These are phyloP conservation scores for Ictalurus furcatus DNA, from an alignment of 2,113 vertebrate genomes.

Conservation along the genomic window DNA sequence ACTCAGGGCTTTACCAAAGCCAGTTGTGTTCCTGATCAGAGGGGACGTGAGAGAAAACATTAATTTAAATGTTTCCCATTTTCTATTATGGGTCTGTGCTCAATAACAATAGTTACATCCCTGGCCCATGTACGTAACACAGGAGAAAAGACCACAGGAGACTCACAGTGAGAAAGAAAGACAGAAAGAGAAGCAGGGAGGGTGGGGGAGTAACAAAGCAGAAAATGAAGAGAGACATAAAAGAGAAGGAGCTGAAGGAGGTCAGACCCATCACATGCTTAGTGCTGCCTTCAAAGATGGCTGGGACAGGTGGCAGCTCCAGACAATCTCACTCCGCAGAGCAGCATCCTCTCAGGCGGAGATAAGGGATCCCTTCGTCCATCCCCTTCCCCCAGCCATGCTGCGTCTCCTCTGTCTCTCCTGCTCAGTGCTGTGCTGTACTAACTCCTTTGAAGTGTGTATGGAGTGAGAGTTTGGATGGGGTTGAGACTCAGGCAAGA, in stretches of 20 bases:
- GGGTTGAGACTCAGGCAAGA: constrained; percentile 74
- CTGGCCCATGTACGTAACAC: constrained; percentile 77
- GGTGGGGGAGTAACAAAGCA: constrained; percentile 79
- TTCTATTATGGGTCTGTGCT: constrained; percentile 53
- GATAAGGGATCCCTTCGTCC: constrained; percentile 97
- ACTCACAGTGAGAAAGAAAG: constrained; percentile 33
- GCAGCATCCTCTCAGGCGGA: constrained; percentile 83
- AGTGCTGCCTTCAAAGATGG: constrained; percentile 97
- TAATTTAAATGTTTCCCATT: constrained; percentile 71
- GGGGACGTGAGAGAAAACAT: constrained; percentile 59
- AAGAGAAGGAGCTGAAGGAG: constrained; percentile 95
- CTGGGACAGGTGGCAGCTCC: constrained; percentile 99
- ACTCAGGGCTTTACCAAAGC: constrained; percentile 31
- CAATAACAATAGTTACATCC: constrained; percentile 55
- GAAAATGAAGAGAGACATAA: constrained; percentile 99
- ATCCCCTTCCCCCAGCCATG: constrained; percentile 64
- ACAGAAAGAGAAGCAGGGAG: constrained; percentile 35
- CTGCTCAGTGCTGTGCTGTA: constrained; percentile 59
- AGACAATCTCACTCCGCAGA: constrained; percentile 90
- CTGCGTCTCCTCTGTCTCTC: constrained; percentile 46
- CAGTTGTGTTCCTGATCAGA: constrained; percentile 62
- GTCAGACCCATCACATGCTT: constrained; percentile 98
- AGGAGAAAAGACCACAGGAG: constrained; percentile 53
- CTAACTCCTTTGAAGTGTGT: constrained; percentile 89
- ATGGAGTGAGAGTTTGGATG: constrained; percentile 83